phyloP scores from a whole-genome alignment of 37 sponge, comb jelly and placozoan species.

The Trichoplax adhaerens region DNA sequence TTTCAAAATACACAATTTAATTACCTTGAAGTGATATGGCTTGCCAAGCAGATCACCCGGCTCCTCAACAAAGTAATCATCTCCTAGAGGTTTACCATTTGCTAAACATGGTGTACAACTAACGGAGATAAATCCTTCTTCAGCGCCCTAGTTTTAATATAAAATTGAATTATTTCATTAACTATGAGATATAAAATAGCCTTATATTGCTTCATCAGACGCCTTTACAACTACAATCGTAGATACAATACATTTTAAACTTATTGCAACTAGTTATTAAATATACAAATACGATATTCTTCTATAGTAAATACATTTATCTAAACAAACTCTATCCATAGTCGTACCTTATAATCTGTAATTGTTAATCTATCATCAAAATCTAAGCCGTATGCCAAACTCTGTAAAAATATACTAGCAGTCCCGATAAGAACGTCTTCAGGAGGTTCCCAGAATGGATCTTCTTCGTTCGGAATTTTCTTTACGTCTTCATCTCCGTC shows the following conservation, averaged over 20 bases:
- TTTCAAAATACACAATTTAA: no score
- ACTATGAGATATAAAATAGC: no score
- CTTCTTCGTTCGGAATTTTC: conserved; percentile 12
- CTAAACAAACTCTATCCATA: no score
- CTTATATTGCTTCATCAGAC: no score
- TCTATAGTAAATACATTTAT: no score
- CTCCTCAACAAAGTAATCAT: conserved; percentile 28
- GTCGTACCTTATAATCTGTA: conserved; percentile 19
- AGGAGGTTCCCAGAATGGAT: conserved; percentile 34
- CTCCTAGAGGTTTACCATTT: conserved; percentile 12
- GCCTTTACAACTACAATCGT: no score
- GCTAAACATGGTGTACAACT: conserved; percentile 9
- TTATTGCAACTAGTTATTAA: no score
- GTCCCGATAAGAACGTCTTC: conserved; percentile 26
- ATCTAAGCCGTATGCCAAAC: conserved; percentile 19
- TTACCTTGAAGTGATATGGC: conserved; percentile 24
- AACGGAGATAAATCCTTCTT: conserved; percentile 11
- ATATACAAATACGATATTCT: no score
- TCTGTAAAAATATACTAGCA: conserved; percentile 18
- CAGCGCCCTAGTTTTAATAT: conserved; percentile 3
- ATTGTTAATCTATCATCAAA: conserved; percentile 14
- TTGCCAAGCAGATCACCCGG: conserved; percentile 19
- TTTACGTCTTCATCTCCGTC: conserved; percentile 8
- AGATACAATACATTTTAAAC: no score
- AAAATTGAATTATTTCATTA: no score